Evolutionary conservation across 2,888 invertebrate genomes (phyloP).

Genomic region (Nysson spinosus): DNA sequence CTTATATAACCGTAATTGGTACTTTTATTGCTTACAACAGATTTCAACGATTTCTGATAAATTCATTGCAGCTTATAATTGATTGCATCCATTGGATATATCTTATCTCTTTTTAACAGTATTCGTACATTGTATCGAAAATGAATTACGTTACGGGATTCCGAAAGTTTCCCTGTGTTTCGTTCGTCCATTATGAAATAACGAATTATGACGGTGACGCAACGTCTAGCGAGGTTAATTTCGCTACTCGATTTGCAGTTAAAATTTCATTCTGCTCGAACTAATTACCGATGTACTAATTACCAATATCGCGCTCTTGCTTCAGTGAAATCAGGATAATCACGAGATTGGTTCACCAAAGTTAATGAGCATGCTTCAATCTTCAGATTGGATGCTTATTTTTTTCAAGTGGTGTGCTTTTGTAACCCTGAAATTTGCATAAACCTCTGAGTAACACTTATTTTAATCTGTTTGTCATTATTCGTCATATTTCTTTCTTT

Average conservation of each 20-base stretch:
- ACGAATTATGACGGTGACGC: slow-evolving; percentile 5
- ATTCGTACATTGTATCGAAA: background rate
- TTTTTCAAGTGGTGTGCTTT: too few relatives aligned
- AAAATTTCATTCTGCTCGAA: slow-evolving; percentile 45
- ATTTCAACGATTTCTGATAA: too few relatives aligned
- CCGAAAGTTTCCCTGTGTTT: background rate
- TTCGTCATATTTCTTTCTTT: too few relatives aligned
- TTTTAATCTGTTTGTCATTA: too few relatives aligned
- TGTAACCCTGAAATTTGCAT: too few relatives aligned
- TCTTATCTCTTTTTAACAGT: too few relatives aligned
- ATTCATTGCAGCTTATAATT: too few relatives aligned
- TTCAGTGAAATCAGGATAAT: slow-evolving; percentile 13
- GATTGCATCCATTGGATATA: too few relatives aligned
- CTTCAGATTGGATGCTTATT: slow-evolving; percentile 42
- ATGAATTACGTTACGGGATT: slow-evolving; percentile 3
- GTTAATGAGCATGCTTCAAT: slow-evolving; percentile 42
- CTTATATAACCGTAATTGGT: too few relatives aligned
- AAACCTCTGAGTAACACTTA: too few relatives aligned
- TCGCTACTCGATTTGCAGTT: slow-evolving; percentile 23
- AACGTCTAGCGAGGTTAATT: slow-evolving; percentile 41
- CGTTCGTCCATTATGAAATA: background rate
- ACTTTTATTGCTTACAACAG: too few relatives aligned
- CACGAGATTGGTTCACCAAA: slow-evolving; percentile 27
- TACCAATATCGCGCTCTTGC: slow-evolving; percentile 36
- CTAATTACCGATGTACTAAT: slow-evolving; percentile 47